A percentile compares a stretch with the other conserved stretches of the same genome.
phyloP scores from a whole-genome alignment of 2,888 invertebrate species.

The Polietes domitor region DNA sequence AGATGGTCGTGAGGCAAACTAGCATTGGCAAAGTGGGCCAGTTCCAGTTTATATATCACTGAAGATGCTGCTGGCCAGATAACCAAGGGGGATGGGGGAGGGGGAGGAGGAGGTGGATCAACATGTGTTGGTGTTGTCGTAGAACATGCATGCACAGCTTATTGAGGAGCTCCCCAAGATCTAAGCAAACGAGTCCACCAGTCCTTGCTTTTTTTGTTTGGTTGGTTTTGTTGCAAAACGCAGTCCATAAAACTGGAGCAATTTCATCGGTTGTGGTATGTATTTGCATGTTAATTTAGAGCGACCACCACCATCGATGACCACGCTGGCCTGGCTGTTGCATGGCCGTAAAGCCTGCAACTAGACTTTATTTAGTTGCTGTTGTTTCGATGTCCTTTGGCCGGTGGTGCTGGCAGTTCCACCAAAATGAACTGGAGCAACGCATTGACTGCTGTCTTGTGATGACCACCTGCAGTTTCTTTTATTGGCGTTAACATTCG shows the following conservation, averaged over 20 bases:
- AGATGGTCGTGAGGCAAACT: background rate
- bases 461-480: conserved; percentile 70
- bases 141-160: too few relatives aligned
- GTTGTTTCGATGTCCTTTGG: conserved; percentile 45
- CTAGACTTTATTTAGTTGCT: background rate
- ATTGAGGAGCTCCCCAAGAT: background rate
- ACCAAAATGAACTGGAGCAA: conserved; percentile 24
- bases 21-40: background rate
- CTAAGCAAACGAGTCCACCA: background rate
- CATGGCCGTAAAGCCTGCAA: background rate
- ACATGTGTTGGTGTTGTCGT: background rate
- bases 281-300: conserved; percentile 23
- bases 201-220: background rate
- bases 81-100: background rate
- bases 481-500: conserved; percentile 69
- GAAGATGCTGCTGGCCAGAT: conserved; percentile 20
- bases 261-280: conserved; percentile 20
- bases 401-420: background rate
- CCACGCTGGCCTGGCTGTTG: background rate
- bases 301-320: conserved; percentile 17
- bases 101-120: background rate
- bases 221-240: too few relatives aligned
- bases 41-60: conserved; percentile 18
- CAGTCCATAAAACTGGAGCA: conserved; percentile 24
- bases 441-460: conserved; percentile 49